These are phyloP conservation scores for Pantherophis alleghaniensis DNA, from an alignment of 2,797 vertebrate species.

Conservation along the genomic window DNA sequence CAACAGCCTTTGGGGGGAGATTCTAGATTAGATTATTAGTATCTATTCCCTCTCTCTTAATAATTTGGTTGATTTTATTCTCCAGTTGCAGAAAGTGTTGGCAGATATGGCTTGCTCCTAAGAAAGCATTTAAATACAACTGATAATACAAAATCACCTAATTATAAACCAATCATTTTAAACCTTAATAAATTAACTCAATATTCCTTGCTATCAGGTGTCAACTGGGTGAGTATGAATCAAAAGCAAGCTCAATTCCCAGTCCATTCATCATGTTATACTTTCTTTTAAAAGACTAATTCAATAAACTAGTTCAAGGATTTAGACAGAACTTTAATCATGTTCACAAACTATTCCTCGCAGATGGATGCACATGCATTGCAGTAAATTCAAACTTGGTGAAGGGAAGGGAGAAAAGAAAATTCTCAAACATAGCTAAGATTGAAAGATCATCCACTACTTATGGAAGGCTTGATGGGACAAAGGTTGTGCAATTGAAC, in stretches of 20 bases:
- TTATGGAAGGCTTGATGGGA: background rate
- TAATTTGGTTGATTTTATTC: background rate
- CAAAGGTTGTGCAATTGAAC: background rate
- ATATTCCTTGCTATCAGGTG: background rate
- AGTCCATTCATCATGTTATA: slow-evolving; percentile 3
- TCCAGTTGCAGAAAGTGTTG: background rate
- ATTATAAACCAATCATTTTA: background rate
- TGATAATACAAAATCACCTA: rapidly evolving
- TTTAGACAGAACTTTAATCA: slow-evolving; percentile 17
- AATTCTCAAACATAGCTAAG: background rate
- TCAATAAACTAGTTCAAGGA: slow-evolving; percentile 11
- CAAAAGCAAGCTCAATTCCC: background rate
- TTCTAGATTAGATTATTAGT: background rate
- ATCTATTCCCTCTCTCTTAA: background rate
- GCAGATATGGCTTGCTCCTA: background rate
- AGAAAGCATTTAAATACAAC: background rate
- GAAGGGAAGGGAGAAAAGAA: background rate
- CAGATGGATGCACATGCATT: background rate
- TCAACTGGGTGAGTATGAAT: slow-evolving; percentile 3
- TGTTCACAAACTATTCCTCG: background rate
- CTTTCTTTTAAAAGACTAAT: background rate
- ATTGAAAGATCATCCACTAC: background rate
- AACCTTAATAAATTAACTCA: background rate
- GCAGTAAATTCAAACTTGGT: background rate
- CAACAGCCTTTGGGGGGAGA: background rate